Evolutionary conservation across 2,888 invertebrate genomes (phyloP).

Genomic region (Troglohyphantes excavatus): DNA sequence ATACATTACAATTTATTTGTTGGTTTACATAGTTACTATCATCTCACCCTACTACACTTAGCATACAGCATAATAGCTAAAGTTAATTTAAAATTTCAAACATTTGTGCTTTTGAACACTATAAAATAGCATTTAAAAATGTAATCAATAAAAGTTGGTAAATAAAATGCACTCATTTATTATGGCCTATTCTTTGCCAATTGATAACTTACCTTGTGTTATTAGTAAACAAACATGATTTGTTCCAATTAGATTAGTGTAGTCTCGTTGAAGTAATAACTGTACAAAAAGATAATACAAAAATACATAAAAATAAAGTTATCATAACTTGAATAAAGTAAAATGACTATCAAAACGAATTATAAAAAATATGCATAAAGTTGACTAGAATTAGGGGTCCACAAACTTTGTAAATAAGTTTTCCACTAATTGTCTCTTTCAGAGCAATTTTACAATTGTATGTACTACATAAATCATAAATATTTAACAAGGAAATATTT

Average conservation of each 20-base stretch:
- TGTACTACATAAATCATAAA: background rate
- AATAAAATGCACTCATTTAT: background rate
- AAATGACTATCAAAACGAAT: background rate
- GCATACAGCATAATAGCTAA: conserved; percentile 74
- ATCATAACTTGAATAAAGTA: background rate
- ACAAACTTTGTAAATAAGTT: conserved; percentile 9
- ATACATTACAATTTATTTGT: conserved; percentile 72
- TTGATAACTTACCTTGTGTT: background rate
- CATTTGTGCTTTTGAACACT: conserved; percentile 64
- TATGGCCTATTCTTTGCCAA: background rate
- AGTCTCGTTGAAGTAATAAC: background rate
- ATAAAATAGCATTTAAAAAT: conserved; percentile 34
- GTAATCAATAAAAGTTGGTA: background rate
- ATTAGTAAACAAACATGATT: conserved; percentile 7
- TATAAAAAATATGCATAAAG: background rate
- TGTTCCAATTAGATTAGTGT: conserved; percentile 1
- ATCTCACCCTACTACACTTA: conserved; percentile 76
- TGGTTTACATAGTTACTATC: conserved; percentile 73
- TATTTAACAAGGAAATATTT: background rate
- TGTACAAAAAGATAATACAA: background rate
- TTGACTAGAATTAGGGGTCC: background rate
- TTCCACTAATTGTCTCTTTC: background rate
- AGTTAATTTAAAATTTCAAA: conserved; percentile 68
- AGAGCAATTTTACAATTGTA: background rate
- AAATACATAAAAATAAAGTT: background rate